These are phyloP conservation scores for Camponotus vicinus DNA, from an alignment of 1,140 invertebrate genomes.

Conservation along the genomic window DNA sequence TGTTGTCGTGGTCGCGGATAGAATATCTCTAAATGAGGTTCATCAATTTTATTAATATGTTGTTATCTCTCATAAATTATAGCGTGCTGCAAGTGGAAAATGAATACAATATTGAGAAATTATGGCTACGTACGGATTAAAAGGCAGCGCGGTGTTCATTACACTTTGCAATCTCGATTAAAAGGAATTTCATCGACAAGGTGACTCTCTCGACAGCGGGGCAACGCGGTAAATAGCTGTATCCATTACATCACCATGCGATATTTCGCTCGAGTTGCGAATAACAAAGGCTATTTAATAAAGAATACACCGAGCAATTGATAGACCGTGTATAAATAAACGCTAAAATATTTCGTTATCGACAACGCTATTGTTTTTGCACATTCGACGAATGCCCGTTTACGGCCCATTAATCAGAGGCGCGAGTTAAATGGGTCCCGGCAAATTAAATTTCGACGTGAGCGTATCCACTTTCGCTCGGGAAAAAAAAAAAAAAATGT, in stretches of 20 bases:
- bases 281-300: slow-evolving; percentile 56
- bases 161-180: slow-evolving; percentile 32
- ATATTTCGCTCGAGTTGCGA: slow-evolving; percentile 50
- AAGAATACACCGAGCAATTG: slow-evolving; percentile 44
- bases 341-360: slow-evolving; percentile 62
- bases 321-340: slow-evolving; percentile 58
- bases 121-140: not conserved
- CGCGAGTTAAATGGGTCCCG: slow-evolving; percentile 37
- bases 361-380: slow-evolving; percentile 53
- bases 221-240: slow-evolving; percentile 44
- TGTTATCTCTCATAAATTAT: not conserved
- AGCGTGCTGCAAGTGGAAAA: not conserved
- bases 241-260: slow-evolving; percentile 43
- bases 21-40: not conserved
- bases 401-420: slow-evolving; percentile 58
- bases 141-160: slow-evolving; percentile 23
- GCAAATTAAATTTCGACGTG: slow-evolving; percentile 54
- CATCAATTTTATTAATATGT: not conserved
- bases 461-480: slow-evolving; percentile 48
- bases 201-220: not conserved
- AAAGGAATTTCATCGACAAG: slow-evolving; percentile 32
- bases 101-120: not conserved
- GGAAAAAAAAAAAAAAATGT: slow-evolving; percentile 30
- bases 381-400: slow-evolving; percentile 45
- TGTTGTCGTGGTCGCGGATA: not conserved